Evolutionary conservation across 2,888 invertebrate genomes (phyloP).

Genomic region (Eupithecia pulchellata): DNA sequence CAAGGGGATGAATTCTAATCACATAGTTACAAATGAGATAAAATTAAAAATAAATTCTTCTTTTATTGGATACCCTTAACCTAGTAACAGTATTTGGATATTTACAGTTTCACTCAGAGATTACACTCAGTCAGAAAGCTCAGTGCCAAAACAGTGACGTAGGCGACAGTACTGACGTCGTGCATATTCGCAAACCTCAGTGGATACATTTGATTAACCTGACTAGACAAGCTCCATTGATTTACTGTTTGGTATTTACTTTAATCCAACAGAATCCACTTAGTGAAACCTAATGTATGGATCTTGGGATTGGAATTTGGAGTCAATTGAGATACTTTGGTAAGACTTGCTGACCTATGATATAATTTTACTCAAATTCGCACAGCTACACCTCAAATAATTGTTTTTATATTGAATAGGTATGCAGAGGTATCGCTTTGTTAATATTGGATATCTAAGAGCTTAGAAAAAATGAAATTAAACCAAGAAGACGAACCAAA

Average conservation of each 20-base stretch:
- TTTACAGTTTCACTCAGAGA: too few relatives aligned
- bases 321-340: not conserved
- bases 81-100: not conserved
- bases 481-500: too few relatives aligned
- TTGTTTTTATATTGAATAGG: too few relatives aligned
- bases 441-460: too few relatives aligned
- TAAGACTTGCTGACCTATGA: not conserved
- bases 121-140: too few relatives aligned
- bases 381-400: not conserved
- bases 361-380: not conserved
- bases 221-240: constrained; percentile 84
- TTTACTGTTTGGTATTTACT: constrained; percentile 81
- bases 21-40: not conserved
- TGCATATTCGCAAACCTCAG: constrained; percentile 72
- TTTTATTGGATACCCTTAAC: too few relatives aligned
- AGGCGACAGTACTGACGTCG: constrained; percentile 54
- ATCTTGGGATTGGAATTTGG: constrained; percentile 18
- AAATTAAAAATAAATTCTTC: not conserved
- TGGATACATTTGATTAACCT: constrained; percentile 84
- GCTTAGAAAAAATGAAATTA: too few relatives aligned
- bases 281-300: constrained; percentile 42
- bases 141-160: constrained; percentile 36
- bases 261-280: constrained; percentile 73
- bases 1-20: not conserved
- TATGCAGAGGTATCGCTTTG: too few relatives aligned